Base-by-base conservation (phyloP, 2,888 invertebrate genomes). In the Allacma fusca region DNA sequence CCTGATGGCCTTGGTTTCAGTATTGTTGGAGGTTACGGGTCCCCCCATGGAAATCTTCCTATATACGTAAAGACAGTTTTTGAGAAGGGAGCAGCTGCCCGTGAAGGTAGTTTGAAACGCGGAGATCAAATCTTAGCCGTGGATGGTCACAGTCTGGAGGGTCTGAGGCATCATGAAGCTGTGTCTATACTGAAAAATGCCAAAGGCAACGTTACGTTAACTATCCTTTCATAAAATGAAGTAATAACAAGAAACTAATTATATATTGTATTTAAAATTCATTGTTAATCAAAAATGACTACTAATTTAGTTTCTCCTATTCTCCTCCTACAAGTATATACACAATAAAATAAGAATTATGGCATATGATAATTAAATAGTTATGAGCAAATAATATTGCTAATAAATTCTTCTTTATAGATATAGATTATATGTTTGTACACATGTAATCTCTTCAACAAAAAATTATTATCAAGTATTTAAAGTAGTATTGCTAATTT, bases 1-100 rank as follows among this genome's bases (percentile, higher is more conserved):
- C 85, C 86, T 23, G 89, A 89, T 75, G 89, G 89, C 4, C 87
- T 90, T 50, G 89, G 90, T 21, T 90, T 90, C 85, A 88, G 88
- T 75, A 89, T 90, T 44, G 89, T 90, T 0, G 82, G 82, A 43
- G 79, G 79, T 28, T 78, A 78, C 59, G 77, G 76, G 16, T 88
- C 88, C 79, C 88, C 88, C 4, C 88, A 89, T 81, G 89, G 89
- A 0, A 88, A 89, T 84, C 85, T 89, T 76, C 90, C 90, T 5
- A 89, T 90, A 81, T 89, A 89, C 83, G 87, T 88, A 40, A 88
- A 88, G 82, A 88, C 87, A 16, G 87, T 88, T 72, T 87, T 87
- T 79, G 86, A 86, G 57, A 86, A 85, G 67, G 87, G 87, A 62
- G 87, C 86, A 19, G 86, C 86, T 50, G 86, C 87, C 64, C 84